Conservation (phyloP, 2,113 vertebrate species). For the Hemiscyllium ocellatum region DNA sequence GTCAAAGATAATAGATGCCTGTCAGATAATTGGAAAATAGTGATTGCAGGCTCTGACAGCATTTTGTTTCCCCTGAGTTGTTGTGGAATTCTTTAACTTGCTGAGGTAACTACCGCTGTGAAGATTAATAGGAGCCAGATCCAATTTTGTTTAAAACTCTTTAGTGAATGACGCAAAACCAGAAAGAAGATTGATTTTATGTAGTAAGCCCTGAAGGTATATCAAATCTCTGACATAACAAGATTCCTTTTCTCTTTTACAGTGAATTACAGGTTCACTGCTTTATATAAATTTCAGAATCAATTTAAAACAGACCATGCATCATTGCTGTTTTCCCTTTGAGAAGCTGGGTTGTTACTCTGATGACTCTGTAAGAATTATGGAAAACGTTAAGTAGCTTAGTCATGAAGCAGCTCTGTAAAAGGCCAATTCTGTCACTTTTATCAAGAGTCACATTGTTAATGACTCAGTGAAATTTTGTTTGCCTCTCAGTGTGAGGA, state of each 20-base stretch:
- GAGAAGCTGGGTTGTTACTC: background rate
- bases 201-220: background rate
- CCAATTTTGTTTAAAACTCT: constrained; percentile 11
- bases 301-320: background rate
- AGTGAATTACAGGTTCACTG: constrained; percentile 5
- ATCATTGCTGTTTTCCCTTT: background rate
- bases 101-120: background rate
- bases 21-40: background rate
- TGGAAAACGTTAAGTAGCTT: background rate
- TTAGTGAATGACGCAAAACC: background rate
- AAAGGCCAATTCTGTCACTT: background rate
- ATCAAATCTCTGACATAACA: constrained; percentile 14
- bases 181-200: background rate
- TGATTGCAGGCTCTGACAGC: background rate
- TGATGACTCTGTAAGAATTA: background rate
- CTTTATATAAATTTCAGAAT: background rate
- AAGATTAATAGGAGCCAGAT: background rate
- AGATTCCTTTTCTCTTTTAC: background rate
- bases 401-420: background rate
- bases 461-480: background rate
- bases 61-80: background rate
- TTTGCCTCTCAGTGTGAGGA: background rate
- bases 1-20: background rate
- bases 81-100: background rate
- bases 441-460: background rate